A percentile compares a stretch with the other conserved stretches of the same genome.
Conservation (phyloP, 2,797 vertebrate species). For the Argya squamiceps region DNA sequence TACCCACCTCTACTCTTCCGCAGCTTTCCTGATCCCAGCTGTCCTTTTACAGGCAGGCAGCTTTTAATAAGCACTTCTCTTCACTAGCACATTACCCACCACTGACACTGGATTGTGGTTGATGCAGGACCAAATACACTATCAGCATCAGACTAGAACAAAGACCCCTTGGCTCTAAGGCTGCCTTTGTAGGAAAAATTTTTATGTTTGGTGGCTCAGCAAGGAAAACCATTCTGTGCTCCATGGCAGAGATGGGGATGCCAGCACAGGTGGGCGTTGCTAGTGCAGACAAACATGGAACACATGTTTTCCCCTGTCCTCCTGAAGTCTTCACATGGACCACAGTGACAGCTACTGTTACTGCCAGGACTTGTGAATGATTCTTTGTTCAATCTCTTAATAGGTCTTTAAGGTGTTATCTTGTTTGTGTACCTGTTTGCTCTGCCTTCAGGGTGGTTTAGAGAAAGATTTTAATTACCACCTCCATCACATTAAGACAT, state of each 20-base stretch:
- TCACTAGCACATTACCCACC: not conserved
- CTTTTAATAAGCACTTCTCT: not conserved
- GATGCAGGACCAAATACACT: not conserved
- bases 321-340: not conserved
- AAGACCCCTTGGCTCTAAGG: not conserved
- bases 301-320: not conserved
- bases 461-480: not conserved
- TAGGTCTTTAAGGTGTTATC: not conserved
- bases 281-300: accelerated
- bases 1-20: too few species aligned
- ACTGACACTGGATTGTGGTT: not conserved
- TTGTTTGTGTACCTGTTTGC: not conserved
- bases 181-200: not conserved
- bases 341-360: not conserved
- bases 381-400: not conserved
- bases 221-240: accelerated
- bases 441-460: not conserved
- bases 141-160: too few species aligned
- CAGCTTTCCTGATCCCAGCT: not conserved
- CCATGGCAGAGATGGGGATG: not conserved
- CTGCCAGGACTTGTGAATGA: not conserved
- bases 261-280: not conserved
- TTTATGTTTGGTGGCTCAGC: not conserved
- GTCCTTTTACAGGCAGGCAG: not conserved
- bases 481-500: not conserved